Evolutionary conservation across 2,113 vertebrate species (phyloP), one percentile per base, ranked within the genome.

Genomic region (Chitala chitala): DNA sequence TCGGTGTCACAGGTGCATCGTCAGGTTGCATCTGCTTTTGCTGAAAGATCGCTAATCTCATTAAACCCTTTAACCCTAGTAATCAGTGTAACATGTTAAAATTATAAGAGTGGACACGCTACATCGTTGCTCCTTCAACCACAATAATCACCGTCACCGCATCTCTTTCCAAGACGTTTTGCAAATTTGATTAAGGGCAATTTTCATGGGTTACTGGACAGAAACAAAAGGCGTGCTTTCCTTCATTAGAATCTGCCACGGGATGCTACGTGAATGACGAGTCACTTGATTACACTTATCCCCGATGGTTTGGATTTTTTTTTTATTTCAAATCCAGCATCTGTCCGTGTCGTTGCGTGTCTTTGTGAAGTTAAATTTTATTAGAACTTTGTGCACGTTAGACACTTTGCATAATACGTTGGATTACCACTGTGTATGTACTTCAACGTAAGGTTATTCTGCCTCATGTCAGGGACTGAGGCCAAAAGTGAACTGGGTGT

Each of bases 231-330:
- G 64, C 10, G 12, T 13, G n/a, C 40, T 68, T 5, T 68, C 24
- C 46, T 24, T 68, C 40, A 46, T 46, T 36, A 68, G n/a, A 46
- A 38, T 29, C 64, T 46, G 29, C 38, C 40, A 68, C 29, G 64
- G 24, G 64, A 10, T 51, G 42, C 22, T 22, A 68, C 12, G 48
- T 9, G 2, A 51, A 51, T 2, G 7, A 51, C 12, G 22, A 68
- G 29, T 68, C 64, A 46, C 22, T 68, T 68, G 38, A 68, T 38
- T 24, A 26, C 64, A 26, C 40, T 68, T 68, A 68, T 46, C n/a
- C n/a, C n/a, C n/a, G n/a, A n/a, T n/a, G n/a, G n/a, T 68, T 46
- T 68, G 42, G 64, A 26, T 36, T 2, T 33, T 20, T 20, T 15
- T 63, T 63, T 63, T 8, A 17, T 59, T 59, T 59, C n/a, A n/a